These are phyloP conservation scores for Mastomys natalensis DNA, from an alignment of 2,113 vertebrate genomes.

Conservation along the genomic window DNA sequence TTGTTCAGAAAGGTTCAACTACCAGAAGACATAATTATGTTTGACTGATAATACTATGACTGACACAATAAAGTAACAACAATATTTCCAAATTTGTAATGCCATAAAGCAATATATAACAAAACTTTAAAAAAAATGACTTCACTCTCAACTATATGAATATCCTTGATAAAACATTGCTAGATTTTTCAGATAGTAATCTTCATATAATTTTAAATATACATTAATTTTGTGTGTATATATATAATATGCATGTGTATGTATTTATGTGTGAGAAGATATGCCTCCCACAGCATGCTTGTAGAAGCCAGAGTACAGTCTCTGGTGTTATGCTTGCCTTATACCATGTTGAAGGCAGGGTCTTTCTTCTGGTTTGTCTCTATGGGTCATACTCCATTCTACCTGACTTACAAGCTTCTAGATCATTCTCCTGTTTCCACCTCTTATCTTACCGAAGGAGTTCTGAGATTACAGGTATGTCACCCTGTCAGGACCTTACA, in stretches of 20 bases:
- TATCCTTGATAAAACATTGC: not conserved
- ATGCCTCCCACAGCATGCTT: not conserved
- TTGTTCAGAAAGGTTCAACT: not conserved
- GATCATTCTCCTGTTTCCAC: not conserved
- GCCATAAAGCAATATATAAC: not conserved
- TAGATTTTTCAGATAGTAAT: not conserved
- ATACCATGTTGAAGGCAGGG: not conserved
- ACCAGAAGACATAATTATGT: not conserved
- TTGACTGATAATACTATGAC: not conserved
- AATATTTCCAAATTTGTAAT: not conserved
- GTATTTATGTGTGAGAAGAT: not conserved
- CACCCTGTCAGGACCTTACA: not conserved
- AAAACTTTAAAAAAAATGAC: constrained; percentile 3
- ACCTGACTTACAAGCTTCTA: not conserved
- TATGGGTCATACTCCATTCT: not conserved
- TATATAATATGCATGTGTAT: not conserved
- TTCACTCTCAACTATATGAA: not conserved
- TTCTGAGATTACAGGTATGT: not conserved
- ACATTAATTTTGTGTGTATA: not conserved
- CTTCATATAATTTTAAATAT: not conserved
- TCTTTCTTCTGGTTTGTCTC: not conserved
- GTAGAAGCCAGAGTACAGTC: not conserved
- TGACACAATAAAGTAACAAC: not conserved
- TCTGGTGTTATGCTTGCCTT: not conserved
- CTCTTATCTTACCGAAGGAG: not conserved